phyloP scores from a whole-genome alignment of 1,140 invertebrate species.

The Hestina assimilis region DNA sequence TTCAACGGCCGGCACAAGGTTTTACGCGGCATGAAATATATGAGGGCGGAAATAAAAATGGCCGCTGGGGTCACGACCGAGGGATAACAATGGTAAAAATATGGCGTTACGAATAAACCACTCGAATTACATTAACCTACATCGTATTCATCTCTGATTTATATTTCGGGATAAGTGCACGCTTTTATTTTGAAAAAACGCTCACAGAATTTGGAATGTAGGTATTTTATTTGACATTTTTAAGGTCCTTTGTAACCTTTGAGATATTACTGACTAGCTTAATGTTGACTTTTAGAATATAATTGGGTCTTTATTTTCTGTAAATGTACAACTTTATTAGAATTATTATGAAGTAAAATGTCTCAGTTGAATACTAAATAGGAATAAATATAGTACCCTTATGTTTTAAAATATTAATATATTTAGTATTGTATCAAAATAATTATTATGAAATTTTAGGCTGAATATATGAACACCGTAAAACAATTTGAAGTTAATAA shows the following conservation, averaged over 20 bases:
- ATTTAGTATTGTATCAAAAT: too few relatives aligned
- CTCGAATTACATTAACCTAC: conserved; percentile 22
- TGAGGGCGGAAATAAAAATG: conserved; percentile 24
- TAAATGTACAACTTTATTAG: too few relatives aligned
- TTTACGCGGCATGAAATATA: conserved; percentile 18
- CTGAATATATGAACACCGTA: too few relatives aligned
- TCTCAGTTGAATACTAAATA: too few relatives aligned
- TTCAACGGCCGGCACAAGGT: not conserved
- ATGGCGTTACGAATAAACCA: conserved; percentile 18
- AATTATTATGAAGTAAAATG: too few relatives aligned
- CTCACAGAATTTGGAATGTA: conserved; percentile 4
- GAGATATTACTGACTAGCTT: too few relatives aligned
- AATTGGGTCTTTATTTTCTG: too few relatives aligned
- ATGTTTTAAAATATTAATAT: too few relatives aligned
- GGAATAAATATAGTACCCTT: too few relatives aligned
- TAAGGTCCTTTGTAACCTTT: not conserved
- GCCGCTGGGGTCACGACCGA: conserved; percentile 19
- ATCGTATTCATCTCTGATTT: conserved; percentile 18
- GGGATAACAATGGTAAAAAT: conserved; percentile 31
- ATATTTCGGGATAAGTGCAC: conserved; percentile 9
- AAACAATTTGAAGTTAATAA: too few relatives aligned
- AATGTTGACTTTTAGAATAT: too few relatives aligned
- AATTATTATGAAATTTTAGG: too few relatives aligned
- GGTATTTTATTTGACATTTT: not conserved
- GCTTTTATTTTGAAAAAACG: conserved; percentile 13